Percentiles rank a stretch among this genome's conserved stretches.
Conservation (phyloP, 2,113 vertebrate species). For the Cheirogaleus medius region DNA sequence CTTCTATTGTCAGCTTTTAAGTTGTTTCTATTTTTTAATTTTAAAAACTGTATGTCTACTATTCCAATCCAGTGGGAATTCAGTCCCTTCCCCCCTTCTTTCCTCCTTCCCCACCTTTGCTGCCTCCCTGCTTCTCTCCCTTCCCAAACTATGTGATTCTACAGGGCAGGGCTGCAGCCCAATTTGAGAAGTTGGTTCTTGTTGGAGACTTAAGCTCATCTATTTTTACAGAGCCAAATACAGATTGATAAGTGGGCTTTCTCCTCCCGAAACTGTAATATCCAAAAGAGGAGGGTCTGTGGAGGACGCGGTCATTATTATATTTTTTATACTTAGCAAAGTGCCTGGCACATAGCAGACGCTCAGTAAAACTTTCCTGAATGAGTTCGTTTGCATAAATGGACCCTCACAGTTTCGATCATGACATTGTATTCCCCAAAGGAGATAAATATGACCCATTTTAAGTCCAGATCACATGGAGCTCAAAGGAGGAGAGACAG, state of each 20-base stretch:
- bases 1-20: constrained; percentile 4
- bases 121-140: not conserved
- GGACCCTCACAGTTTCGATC: not conserved
- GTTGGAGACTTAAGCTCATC: not conserved
- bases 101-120: not conserved
- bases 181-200: constrained; percentile 21
- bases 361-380: not conserved
- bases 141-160: not conserved
- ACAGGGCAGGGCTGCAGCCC: not conserved
- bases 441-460: not conserved
- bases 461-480: not conserved
- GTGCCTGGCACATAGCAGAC: not conserved
- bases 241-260: not conserved
- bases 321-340: not conserved
- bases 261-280: not conserved
- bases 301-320: not conserved
- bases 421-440: not conserved
- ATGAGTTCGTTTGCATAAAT: not conserved
- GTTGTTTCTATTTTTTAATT: constrained; percentile 14
- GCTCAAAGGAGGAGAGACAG: not conserved
- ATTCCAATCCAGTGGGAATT: not conserved
- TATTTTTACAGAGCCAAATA: not conserved
- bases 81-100: not conserved
- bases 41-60: not conserved
- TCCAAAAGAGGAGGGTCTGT: not conserved